phyloP scores from a whole-genome alignment of 2,113 vertebrate genomes.

The Neomonachus schauinslandi region DNA sequence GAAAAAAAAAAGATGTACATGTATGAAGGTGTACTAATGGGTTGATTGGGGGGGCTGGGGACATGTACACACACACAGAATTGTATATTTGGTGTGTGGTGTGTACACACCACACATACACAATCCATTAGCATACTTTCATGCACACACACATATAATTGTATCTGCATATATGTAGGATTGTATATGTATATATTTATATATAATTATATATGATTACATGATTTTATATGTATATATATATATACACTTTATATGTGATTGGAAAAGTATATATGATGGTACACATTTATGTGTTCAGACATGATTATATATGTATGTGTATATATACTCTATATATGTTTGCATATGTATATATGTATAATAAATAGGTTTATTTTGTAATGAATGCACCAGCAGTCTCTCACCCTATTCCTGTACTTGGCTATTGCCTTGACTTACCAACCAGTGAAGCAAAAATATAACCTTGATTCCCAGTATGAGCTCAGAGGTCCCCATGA shows the following conservation, averaged over 20 bases:
- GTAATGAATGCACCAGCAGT: neutral
- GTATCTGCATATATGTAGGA: neutral
- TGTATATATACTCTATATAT: neutral
- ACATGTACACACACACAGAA: neutral
- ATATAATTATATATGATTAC: neutral
- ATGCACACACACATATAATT: neutral
- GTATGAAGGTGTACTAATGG: no score
- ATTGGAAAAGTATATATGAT: neutral
- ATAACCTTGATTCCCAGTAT: neutral
- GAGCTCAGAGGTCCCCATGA: neutral
- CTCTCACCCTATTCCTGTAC: neutral
- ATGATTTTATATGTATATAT: neutral
- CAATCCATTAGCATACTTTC: neutral
- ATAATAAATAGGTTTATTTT: neutral
- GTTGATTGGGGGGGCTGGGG: accelerated
- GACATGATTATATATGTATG: neutral
- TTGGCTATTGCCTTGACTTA: neutral
- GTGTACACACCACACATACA: neutral
- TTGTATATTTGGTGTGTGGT: neutral
- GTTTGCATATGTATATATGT: neutral
- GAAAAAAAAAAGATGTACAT: neutral
- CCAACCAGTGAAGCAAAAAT: neutral
- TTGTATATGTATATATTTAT: neutral
- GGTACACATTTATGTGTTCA: neutral
- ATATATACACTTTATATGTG: neutral